Base-by-base conservation (phyloP, 2,797 vertebrate species). In the Cuniculus paca region DNA sequence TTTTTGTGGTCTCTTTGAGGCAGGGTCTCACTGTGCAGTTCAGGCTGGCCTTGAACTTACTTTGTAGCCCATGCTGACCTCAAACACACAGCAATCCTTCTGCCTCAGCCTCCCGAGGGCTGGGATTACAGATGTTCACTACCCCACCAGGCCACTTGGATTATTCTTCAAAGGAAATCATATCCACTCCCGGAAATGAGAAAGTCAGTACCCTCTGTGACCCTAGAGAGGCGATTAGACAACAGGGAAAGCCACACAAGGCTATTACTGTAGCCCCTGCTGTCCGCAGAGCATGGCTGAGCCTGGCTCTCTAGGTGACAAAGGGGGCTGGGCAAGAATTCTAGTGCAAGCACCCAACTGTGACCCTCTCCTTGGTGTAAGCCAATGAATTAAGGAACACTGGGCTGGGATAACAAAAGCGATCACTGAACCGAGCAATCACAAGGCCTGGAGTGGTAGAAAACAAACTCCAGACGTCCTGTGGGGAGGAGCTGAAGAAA, bases 151-250 rank as follows among this genome's bases (percentile, higher is more conserved):
- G 12, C 31, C 61, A 63, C 61, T 63, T 34, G 31, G 22, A 61
- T 88, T 80, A 3, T 31, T 82, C 92, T 63, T 56, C 20, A 87
- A 80, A 42, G 31, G 81, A 90, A 88, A 88, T 85, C 68, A 12
- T 28, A 70, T 70, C 68, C 42, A 52, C 39, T 86, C 56, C 28
- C 24, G 26, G 60, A 82, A 80, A 42, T 72, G 85, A 11, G 54
- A 77, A 81, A 78, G 31, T 72, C 39, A 14, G 74, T 63, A 8
- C 24, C 39, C 28, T 36, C 63, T 36, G 28, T 65, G 63, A 42
- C 83, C 48, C 24, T 85, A 80, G 31, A 31, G 58, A 91, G 50
- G 24, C 31, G 14, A 70, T 65, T 31, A 48, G n/a, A 77, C n/a
- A 90, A 9, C 52, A 54, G 5, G 34, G 17, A 14, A 22, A 77